Conservation (phyloP, 2,797 vertebrate species). For the Leptatherina wallacei region DNA sequence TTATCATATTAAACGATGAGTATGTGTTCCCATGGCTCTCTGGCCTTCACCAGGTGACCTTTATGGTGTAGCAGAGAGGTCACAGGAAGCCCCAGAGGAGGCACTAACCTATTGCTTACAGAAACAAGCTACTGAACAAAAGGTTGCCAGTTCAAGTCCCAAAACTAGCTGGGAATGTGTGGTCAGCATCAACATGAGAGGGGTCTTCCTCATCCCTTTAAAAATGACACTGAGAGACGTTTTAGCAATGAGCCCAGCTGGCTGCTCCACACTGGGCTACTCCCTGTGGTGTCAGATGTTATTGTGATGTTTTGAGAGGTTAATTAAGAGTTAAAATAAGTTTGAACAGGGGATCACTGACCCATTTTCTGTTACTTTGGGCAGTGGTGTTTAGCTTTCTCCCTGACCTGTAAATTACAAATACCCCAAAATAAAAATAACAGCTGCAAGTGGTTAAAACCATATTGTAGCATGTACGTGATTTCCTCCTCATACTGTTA, state of each 20-base stretch:
- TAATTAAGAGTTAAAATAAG: conserved; percentile 35
- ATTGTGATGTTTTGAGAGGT: conserved; percentile 13
- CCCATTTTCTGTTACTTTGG: conserved; percentile 65
- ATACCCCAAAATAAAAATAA: conserved; percentile 60
- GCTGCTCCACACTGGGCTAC: conserved; percentile 7
- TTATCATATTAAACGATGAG: conserved; percentile 53
- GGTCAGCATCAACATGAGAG: conserved; percentile 22
- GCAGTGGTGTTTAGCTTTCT: conserved; percentile 57
- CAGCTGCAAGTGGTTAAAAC: conserved; percentile 48
- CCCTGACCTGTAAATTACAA: conserved; percentile 69
- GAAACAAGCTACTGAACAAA: conserved; percentile 56
- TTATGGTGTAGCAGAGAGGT: conserved; percentile 61
- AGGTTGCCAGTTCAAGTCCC: conserved; percentile 68
- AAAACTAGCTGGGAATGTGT: conserved; percentile 50
- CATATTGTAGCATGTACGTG: conserved; percentile 5
- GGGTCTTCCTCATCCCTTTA: conserved; percentile 24
- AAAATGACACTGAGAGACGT: conserved; percentile 21
- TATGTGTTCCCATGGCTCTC: conserved; percentile 59
- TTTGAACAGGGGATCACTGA: conserved; percentile 38
- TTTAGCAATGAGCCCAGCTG: conserved; percentile 21
- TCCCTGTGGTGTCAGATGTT: conserved; percentile 20
- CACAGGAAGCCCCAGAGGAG: conserved; percentile 63
- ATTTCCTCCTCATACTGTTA: background rate
- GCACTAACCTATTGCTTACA: conserved; percentile 64
- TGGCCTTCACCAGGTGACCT: conserved; percentile 71